Evolutionary conservation across 2,797 vertebrate genomes (phyloP).

Genomic region (Chiloscyllium punctatum): DNA sequence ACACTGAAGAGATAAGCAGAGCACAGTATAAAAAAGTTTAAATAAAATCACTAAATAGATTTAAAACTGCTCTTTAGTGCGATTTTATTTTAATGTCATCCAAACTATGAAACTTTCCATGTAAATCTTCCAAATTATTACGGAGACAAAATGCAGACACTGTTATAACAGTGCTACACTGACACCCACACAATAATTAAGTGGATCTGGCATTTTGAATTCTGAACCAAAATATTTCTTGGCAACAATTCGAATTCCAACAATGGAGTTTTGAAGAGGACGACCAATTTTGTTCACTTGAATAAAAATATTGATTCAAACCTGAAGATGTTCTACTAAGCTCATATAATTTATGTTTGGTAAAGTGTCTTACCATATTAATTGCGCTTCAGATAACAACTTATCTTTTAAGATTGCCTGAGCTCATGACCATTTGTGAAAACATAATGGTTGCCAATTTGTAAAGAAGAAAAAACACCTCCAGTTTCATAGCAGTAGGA

Average conservation of each 20-base stretch:
- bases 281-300: neutral
- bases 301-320: neutral
- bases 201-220: too few relatives aligned
- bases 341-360: too few relatives aligned
- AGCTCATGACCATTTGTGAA: neutral
- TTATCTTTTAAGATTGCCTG: neutral
- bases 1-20: constrained; percentile 7
- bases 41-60: neutral
- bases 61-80: neutral
- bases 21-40: neutral
- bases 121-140: neutral
- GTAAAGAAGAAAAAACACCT: neutral
- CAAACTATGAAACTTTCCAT: neutral
- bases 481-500: neutral
- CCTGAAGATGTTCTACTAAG: neutral
- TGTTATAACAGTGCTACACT: neutral
- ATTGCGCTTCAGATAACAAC: neutral
- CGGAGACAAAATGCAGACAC: neutral
- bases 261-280: neutral
- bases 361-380: neutral
- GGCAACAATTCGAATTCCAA: neutral
- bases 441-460: neutral
- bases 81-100: neutral
- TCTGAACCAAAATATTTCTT: neutral
- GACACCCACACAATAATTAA: neutral